Base-by-base conservation (phyloP, 2,888 invertebrate genomes). In the Lamellibrachia satsuma region DNA sequence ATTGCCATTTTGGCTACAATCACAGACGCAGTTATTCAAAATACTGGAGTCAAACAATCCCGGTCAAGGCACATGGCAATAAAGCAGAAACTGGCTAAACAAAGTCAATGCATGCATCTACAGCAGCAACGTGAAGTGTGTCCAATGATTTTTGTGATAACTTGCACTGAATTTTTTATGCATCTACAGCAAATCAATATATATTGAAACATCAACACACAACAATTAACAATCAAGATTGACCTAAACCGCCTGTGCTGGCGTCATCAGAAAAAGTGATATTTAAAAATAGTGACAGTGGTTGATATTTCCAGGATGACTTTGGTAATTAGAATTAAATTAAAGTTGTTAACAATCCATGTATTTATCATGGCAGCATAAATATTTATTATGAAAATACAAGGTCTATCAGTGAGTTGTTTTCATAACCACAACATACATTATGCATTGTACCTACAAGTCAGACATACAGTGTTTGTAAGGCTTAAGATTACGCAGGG, bases 311-410 rank as follows among this genome's bases (percentile, higher is more conserved):
- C 55, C 55, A 55, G 39, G 39, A 39, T 39, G 39, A 39, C 55
- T 9, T 55, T 55, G 7, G 55, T 55, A 55, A 55, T 55, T 3
- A 55, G 7, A 55, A 55, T 9, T 55, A 55, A 55, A 55, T 3
- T 55, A 55, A 55, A 55, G 55, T 9, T 55, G 9, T 39, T 55
- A 55, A 55, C 55, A 55, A 55, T 55, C 55, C 55, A 55, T 55
- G 55, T 9, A 55, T 55, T 55, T 90, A 15, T 51, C 90, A 90
- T 51, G 90, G 90, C 90, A 90, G 90, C 90, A 11, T 90, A 90
- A 90, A 90, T 51, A 7, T 8, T 9, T 9, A 90, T 91, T 52
- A 91, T 27, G 52, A 91, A 52, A 52, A 51, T 91, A 52, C 11
- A 52, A n/a, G 6, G 39, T 51, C 15, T 52, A 15, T 27, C 52